These are phyloP conservation scores for Blastobasis lacticolella DNA, from an alignment of 2,888 invertebrate species.

Conservation along the genomic window DNA sequence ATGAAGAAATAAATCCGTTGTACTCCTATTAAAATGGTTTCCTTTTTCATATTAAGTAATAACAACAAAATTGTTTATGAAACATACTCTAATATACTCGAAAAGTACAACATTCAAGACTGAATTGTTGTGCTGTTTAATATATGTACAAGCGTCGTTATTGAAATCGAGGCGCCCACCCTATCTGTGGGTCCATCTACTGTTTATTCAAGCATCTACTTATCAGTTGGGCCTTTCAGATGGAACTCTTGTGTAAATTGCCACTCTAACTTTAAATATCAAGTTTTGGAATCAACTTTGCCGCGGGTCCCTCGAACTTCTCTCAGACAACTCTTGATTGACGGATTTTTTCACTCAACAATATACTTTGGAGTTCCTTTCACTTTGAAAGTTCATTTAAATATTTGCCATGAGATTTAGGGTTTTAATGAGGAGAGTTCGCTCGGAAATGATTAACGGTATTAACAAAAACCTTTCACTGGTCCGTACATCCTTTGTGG, in stretches of 20 bases:
- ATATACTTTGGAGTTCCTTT: not conserved
- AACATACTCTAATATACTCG: too few species aligned
- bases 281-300: constrained; percentile 38
- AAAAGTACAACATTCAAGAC: too few species aligned
- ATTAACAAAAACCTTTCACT: too few species aligned
- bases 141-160: not conserved
- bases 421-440: too few species aligned
- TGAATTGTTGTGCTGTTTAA: too few species aligned
- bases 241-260: constrained; percentile 46
- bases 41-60: too few species aligned
- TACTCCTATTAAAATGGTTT: too few species aligned
- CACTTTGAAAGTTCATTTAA: not conserved
- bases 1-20: too few species aligned
- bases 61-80: too few species aligned
- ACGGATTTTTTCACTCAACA: constrained; percentile 7
- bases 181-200: constrained; percentile 12
- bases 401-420: not conserved
- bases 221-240: constrained; percentile 33
- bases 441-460: too few species aligned
- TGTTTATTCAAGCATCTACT: constrained; percentile 39
- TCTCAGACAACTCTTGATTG: constrained; percentile 16
- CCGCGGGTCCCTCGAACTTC: constrained; percentile 19
- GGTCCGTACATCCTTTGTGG: too few species aligned
- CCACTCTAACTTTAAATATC: constrained; percentile 46
- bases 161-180: constrained; percentile 11